These are phyloP conservation scores for Cliona cf. orientalis DNA, from an alignment of 37 sponge, comb jelly and placozoan species.

Conservation along the genomic window DNA sequence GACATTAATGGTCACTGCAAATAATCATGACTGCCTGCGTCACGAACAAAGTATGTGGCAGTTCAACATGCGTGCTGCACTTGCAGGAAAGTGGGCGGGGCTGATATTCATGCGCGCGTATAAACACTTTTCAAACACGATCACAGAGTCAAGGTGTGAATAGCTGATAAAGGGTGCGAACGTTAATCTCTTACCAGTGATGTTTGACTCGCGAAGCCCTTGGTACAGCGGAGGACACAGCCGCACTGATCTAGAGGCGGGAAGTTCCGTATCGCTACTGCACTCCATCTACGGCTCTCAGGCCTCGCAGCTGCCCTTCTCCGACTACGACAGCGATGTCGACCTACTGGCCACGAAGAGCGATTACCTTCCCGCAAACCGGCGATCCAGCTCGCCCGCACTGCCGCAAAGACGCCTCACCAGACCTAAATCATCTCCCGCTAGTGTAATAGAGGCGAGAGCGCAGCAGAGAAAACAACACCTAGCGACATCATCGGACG, in stretches of 20 bases:
- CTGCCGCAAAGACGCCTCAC: background rate
- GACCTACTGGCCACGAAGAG: background rate
- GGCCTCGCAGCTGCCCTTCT: slow-evolving; percentile 45
- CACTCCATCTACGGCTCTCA: slow-evolving; percentile 85
- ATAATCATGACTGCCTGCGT: too few relatives aligned
- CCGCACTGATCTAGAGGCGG: background rate
- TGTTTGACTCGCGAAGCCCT: background rate
- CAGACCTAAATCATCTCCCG: slow-evolving; percentile 70
- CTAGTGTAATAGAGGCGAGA: slow-evolving; percentile 18
- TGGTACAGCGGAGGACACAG: slow-evolving; percentile 2
- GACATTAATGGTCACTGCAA: too few relatives aligned
- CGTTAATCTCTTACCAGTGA: too few relatives aligned
- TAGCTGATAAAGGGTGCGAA: too few relatives aligned
- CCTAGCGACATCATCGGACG: background rate
- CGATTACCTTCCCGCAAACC: background rate
- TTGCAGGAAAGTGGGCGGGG: too few relatives aligned
- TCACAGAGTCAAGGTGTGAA: too few relatives aligned
- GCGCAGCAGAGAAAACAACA: background rate
- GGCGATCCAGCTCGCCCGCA: background rate
- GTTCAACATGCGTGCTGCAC: too few relatives aligned
- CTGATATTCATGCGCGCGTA: too few relatives aligned
- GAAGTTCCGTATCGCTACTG: slow-evolving; percentile 46
- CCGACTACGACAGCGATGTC: slow-evolving; percentile 14
- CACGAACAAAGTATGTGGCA: too few relatives aligned
- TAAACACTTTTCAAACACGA: too few relatives aligned